Conservation (phyloP, 2,113 vertebrate species). For the Haemorhous mexicanus region DNA sequence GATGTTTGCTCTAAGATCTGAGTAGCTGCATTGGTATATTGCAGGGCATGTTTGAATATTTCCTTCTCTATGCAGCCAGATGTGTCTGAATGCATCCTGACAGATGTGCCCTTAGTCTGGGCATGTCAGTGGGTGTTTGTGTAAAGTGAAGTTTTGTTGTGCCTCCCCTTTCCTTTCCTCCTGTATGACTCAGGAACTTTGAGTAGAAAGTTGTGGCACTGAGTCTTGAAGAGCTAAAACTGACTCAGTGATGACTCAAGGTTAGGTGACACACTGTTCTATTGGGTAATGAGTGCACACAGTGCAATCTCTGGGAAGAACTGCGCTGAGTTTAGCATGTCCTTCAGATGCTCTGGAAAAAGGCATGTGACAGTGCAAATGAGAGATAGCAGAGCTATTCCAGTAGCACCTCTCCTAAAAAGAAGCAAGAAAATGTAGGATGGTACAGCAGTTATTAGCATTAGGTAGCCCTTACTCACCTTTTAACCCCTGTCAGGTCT, state of each 20-base stretch:
- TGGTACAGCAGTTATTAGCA: not conserved
- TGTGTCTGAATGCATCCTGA: not conserved
- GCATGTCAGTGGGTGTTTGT: not conserved
- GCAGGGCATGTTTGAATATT: not conserved
- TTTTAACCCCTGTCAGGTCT: not conserved
- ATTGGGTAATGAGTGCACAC: not conserved
- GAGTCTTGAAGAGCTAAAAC: not conserved
- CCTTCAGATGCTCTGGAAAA: slow-evolving; percentile 38
- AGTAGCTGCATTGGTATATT: not conserved
- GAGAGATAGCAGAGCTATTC: not conserved
- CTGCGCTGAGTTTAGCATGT: slow-evolving; percentile 39
- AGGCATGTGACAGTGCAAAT: not conserved
- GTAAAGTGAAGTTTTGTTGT: not conserved
- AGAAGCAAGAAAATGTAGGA: not conserved
- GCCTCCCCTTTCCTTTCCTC: not conserved
- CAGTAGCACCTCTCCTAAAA: not conserved
- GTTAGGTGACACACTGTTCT: slow-evolving; percentile 22
- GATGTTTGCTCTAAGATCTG: not conserved
- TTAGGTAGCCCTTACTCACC: not conserved
- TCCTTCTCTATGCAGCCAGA: not conserved
- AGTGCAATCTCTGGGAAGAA: slow-evolving; percentile 21
- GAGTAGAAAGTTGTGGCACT: not conserved
- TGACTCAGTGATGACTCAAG: slow-evolving; percentile 51
- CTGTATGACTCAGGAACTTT: not conserved
- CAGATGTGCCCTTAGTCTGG: not conserved